Base-by-base conservation (phyloP, 1,140 invertebrate genomes). In the Drosophila trapezifrons region DNA sequence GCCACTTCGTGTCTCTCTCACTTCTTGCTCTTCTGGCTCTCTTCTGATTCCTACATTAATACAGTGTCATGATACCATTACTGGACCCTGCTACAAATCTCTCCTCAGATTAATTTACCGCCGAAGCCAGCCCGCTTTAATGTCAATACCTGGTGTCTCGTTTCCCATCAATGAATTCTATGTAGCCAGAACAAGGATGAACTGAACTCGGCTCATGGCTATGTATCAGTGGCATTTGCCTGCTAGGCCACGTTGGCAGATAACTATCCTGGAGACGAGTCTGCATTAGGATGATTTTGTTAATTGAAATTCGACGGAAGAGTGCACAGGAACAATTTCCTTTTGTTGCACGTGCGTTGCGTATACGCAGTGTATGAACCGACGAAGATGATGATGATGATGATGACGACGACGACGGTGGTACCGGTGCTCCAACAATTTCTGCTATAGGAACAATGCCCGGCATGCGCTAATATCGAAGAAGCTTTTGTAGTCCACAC, bases 261-360 rank as follows among this genome's bases (percentile, higher is more conserved):
- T 56, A 66, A 46, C 58, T 43, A 43, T 25, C 51, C 47, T 22
- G 25, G 13, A 32, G 62, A 46, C 29, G 37, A 67, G 45, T 15
- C 49, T 51, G 60, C 69, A 60, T 43, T 78, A 72, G 32, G 27
- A 75, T 73, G 76, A 73, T 78, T 80, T 80, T 52, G 80, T 84
- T 84, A 84, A 84, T 84, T 84, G 76, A 84, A 84, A 84, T 73
- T 80, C 72, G 59, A 47, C 46, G 72, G 43, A 65, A 62, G 70
- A 63, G 46, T 63, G 71, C 70, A 49, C 57, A 62, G 66, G 46
- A 77, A 69, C 58, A 73, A 80, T 84, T 76, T 73, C 69, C 57
- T 66, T 73, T 84, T 73, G 57, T 49, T 62, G 42, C 60, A 49
- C 62, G 75, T 42, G 43, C 63, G 55, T 69, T 82, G 80, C 75